Percentiles rank a stretch among this genome's conserved stretches.
Conservation (phyloP, 92 coral and sea anemone genomes). For the Galaxea fascicularis region DNA sequence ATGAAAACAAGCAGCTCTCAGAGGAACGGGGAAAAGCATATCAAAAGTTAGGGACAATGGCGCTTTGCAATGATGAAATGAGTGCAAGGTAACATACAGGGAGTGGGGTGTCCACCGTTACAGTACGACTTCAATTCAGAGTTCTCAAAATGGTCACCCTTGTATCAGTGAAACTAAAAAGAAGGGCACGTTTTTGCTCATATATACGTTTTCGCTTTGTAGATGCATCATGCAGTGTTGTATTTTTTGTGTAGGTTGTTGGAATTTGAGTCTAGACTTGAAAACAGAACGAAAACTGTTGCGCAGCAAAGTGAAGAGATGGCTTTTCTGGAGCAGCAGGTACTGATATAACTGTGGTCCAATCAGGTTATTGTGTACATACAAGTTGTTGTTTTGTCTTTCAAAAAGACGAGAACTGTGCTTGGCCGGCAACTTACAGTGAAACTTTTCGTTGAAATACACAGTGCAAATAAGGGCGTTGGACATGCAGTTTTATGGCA, state of each 20-base stretch:
- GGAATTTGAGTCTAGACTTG: conserved; percentile 44
- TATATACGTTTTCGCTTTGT: not conserved
- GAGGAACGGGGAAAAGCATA: conserved; percentile 90
- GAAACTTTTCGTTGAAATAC: too few species aligned
- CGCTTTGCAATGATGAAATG: conserved; percentile 85
- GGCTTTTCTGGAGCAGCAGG: conserved; percentile 41
- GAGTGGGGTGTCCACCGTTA: not conserved
- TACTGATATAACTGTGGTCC: not conserved
- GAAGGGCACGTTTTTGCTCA: too few species aligned
- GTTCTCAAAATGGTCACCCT: too few species aligned
- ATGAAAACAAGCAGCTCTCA: conserved; percentile 79
- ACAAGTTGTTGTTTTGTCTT: too few species aligned
- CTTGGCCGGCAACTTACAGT: too few species aligned
- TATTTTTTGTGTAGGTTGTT: conserved; percentile 12
- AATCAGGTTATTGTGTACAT: too few species aligned
- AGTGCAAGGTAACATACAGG: conserved; percentile 72
- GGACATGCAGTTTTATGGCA: too few species aligned
- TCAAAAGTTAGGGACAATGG: conserved; percentile 89
- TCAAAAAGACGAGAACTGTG: too few species aligned
- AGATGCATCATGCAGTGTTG: too few species aligned
- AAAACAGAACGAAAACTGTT: conserved; percentile 27
- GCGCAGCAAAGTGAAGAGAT: conserved; percentile 29
- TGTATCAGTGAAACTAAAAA: too few species aligned
- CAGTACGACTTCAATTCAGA: too few species aligned
- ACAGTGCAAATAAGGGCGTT: too few species aligned